Conservation (phyloP, 2,797 vertebrate species). For the Cuniculus paca region DNA sequence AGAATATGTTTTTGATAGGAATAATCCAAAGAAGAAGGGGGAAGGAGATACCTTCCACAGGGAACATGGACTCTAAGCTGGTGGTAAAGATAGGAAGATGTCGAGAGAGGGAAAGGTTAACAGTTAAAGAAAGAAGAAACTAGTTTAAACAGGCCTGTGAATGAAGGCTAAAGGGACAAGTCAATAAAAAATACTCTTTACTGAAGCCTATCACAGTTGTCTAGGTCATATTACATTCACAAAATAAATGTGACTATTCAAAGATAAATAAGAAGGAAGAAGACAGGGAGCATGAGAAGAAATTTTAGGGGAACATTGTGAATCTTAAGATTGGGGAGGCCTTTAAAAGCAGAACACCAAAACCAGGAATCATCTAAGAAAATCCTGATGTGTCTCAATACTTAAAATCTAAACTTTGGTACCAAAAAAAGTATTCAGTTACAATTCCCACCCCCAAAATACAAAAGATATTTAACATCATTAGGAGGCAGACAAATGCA, state of each 20-base stretch:
- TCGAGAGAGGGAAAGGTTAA: background rate
- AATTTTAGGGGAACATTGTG: background rate
- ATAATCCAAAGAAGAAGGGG: background rate
- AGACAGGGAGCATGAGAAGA: background rate
- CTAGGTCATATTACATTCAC: background rate
- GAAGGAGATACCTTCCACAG: background rate
- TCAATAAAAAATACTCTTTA: background rate
- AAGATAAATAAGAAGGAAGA: background rate
- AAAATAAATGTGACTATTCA: background rate
- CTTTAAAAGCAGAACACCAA: slow-evolving; percentile 17
- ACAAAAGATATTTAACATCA: background rate
- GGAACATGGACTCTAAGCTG: background rate
- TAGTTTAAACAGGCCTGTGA: background rate
- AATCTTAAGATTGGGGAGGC: background rate
- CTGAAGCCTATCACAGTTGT: background rate
- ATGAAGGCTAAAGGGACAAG: background rate
- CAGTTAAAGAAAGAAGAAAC: background rate
- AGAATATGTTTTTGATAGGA: background rate
- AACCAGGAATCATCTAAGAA: background rate
- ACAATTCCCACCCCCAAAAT: background rate
- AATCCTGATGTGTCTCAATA: background rate
- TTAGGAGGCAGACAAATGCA: background rate
- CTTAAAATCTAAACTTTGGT: background rate
- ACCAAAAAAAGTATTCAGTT: background rate
- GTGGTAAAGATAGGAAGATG: background rate